phyloP scores from a whole-genome alignment of 2,888 invertebrate genomes.

The Hipparchia sbordonii region DNA sequence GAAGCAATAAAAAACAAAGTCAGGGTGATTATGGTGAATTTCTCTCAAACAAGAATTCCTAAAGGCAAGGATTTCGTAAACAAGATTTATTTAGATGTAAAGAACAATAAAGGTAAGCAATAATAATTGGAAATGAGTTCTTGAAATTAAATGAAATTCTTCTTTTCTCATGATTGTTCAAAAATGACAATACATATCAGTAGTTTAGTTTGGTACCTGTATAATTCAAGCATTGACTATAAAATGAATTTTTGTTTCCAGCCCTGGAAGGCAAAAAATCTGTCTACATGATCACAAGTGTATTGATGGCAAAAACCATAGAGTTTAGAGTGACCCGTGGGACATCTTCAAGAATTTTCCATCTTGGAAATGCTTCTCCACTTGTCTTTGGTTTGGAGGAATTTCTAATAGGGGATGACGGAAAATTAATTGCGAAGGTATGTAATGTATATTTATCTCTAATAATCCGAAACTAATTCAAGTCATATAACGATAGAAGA shows the following conservation, averaged over 20 bases:
- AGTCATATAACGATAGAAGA: no score
- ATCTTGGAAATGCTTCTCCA: conserved; percentile 76
- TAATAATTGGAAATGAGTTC: not conserved
- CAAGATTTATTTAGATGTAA: conserved; percentile 70
- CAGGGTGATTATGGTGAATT: conserved; percentile 77
- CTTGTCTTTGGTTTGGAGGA: conserved; percentile 76
- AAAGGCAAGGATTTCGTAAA: conserved; percentile 66
- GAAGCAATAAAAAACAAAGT: conserved; percentile 78
- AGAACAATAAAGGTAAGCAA: conserved; percentile 65
- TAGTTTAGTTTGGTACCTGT: not conserved
- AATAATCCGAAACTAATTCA: not conserved
- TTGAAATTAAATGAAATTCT: not conserved
- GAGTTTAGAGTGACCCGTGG: conserved; percentile 76
- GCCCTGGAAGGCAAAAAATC: conserved; percentile 76
- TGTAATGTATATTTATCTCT: not conserved
- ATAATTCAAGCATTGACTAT: not conserved
- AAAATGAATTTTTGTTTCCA: conserved; percentile 41
- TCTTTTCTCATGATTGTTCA: not conserved
- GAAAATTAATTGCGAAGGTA: conserved; percentile 74
- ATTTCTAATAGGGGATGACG: conserved; percentile 72
- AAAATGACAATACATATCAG: no score
- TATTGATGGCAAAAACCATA: conserved; percentile 78
- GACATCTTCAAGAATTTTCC: conserved; percentile 78
- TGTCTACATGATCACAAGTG: conserved; percentile 77
- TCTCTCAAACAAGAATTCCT: conserved; percentile 59